Evolutionary conservation across 2,113 vertebrate genomes (phyloP).

Genomic region (Chaenocephalus aceratus): DNA sequence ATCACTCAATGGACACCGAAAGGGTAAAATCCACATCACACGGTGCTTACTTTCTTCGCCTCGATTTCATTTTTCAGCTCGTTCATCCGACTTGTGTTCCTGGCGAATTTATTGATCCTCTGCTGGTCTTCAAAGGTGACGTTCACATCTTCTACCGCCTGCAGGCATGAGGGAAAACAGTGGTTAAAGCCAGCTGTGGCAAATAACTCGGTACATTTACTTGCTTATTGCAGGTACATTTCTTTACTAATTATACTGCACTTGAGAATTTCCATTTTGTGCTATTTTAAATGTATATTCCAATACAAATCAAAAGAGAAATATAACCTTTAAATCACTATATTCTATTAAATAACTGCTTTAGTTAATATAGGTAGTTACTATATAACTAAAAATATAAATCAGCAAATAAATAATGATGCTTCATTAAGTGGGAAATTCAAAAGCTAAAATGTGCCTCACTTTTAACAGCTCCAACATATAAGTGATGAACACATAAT

Average conservation of each 20-base stretch:
- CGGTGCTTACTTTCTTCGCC: slow-evolving; percentile 89
- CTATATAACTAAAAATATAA: too few relatives aligned
- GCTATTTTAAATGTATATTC: neutral
- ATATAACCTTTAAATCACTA: neutral
- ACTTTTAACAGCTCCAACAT: neutral
- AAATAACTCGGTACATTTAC: neutral
- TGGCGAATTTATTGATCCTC: slow-evolving; percentile 98
- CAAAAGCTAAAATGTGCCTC: neutral
- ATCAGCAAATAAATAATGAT: neutral
- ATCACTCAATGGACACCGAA: neutral
- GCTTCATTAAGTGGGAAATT: neutral
- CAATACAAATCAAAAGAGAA: too few relatives aligned
- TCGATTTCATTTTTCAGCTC: slow-evolving; percentile 98
- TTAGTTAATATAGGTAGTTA: neutral
- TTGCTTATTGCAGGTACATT: neutral
- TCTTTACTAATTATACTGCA: too few relatives aligned
- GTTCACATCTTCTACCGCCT: slow-evolving; percentile 97
- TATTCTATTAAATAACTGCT: neutral
- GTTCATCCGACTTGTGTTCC: slow-evolving; percentile 93
- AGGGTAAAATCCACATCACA: neutral
- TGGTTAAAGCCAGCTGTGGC: neutral
- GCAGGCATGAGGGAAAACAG: neutral
- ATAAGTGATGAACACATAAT: neutral
- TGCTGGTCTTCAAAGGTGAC: slow-evolving; percentile 98
- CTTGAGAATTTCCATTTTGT: neutral